Percentiles rank a stretch among this genome's conserved stretches.
These are phyloP conservation scores for Labroides dimidiatus DNA, from an alignment of 2,797 vertebrate species.

Conservation along the genomic window DNA sequence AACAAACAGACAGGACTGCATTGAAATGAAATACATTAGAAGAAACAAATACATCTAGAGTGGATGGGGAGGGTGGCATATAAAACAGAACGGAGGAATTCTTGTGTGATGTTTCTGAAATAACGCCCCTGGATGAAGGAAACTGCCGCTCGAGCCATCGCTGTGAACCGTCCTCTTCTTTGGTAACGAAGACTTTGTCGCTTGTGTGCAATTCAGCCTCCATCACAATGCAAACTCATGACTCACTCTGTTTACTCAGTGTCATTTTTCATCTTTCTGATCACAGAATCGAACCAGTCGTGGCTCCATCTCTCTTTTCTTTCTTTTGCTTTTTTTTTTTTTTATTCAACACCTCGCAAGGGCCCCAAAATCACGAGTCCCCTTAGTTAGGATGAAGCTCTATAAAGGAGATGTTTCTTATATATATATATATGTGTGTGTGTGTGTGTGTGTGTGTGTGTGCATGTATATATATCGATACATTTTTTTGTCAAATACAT, in stretches of 20 bases:
- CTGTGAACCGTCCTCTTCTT: slow-evolving; percentile 42
- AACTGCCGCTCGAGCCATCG: slow-evolving; percentile 37
- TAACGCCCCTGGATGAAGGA: slow-evolving; percentile 51
- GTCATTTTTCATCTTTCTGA: slow-evolving; percentile 11
- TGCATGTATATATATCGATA: slow-evolving; percentile 59
- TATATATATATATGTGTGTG: slow-evolving; percentile 65
- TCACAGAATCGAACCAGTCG: slow-evolving; percentile 8
- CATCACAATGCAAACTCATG: slow-evolving; percentile 21
- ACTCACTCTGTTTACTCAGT: background rate
- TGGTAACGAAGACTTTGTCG: slow-evolving; percentile 33
- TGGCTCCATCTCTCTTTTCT: slow-evolving; percentile 13
- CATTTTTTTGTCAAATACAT: slow-evolving; percentile 60
- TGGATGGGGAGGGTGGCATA: slow-evolving; percentile 48
- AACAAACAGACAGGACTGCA: slow-evolving; percentile 76
- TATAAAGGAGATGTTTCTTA: slow-evolving; percentile 61
- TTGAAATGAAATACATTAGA: slow-evolving; percentile 71
- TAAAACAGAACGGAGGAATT: slow-evolving; percentile 53
- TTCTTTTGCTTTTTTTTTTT: no score
- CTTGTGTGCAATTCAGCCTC: slow-evolving; percentile 39
- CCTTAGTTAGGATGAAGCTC: slow-evolving; percentile 44
- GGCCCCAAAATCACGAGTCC: slow-evolving; percentile 21
- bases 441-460: no score
- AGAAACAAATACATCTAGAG: slow-evolving; percentile 72
- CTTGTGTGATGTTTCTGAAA: slow-evolving; percentile 52
- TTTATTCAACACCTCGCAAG: slow-evolving; percentile 38